Percentiles rank a stretch among this genome's conserved stretches.
Conservation (phyloP, 2,797 vertebrate species). For the Lepidocolaptes lacrymiger region DNA sequence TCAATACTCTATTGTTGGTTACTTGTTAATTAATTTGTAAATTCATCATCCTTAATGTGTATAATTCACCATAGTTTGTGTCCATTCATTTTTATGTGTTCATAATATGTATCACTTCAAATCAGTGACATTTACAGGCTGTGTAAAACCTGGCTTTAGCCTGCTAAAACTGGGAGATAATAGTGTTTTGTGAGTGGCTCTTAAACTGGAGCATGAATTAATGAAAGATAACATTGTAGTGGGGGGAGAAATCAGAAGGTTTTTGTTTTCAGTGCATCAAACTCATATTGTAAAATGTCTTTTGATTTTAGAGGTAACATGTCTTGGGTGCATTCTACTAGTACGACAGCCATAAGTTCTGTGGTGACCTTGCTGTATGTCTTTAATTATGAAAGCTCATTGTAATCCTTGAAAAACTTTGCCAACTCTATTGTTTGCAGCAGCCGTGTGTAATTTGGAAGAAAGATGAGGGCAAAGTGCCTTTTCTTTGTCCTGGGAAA, state of each 20-base stretch:
- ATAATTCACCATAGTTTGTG: not conserved
- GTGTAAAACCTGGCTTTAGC: not conserved
- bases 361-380: not conserved
- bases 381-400: constrained; percentile 1
- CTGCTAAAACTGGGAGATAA: not conserved
- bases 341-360: not conserved
- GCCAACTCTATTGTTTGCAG: constrained; percentile 2
- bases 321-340: not conserved
- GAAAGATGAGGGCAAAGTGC: not conserved
- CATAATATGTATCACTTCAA: not conserved
- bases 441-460: not conserved
- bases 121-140: not conserved
- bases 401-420: not conserved
- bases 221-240: not conserved
- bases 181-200: not conserved
- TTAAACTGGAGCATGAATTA: not conserved
- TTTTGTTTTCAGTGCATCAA: not conserved
- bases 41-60: not conserved
- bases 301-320: not conserved
- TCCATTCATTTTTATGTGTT: not conserved
- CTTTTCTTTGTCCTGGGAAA: not conserved
- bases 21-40: not conserved
- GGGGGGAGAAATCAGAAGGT: not conserved
- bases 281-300: not conserved
- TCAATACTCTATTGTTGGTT: not conserved